Evolutionary conservation across 1,140 invertebrate species (phyloP).

Genomic region (Pteromalus puparum): DNA sequence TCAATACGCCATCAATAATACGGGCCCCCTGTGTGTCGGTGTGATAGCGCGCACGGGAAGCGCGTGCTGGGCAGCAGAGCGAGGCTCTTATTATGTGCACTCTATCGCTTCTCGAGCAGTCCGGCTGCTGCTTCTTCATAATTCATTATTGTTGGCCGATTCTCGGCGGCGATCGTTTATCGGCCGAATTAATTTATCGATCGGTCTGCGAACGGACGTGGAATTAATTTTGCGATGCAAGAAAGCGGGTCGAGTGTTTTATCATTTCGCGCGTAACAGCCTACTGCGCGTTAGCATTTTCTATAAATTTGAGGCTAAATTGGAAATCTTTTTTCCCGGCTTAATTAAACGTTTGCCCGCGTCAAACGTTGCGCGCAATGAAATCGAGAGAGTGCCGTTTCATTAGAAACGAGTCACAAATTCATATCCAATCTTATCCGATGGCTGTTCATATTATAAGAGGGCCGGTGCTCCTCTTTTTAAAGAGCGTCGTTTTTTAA

Average conservation of each 20-base stretch:
- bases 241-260: not conserved
- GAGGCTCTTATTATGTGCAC: not conserved
- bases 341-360: no score
- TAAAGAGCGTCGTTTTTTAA: constrained; percentile 29
- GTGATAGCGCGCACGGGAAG: not conserved
- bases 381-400: not conserved
- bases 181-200: not conserved
- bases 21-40: constrained; percentile 11
- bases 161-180: not conserved
- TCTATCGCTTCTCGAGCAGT: not conserved
- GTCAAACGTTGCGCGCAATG: not conserved
- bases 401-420: constrained; percentile 42
- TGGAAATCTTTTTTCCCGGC: not conserved
- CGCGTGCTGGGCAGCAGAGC: no score
- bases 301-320: not conserved
- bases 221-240: not conserved
- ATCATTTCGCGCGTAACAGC: not conserved
- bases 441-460: not conserved
- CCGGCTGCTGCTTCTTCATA: not conserved
- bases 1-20: constrained; percentile 75
- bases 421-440: constrained; percentile 43
- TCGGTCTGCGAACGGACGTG: not conserved
- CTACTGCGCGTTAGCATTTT: no score
- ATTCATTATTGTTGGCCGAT: not conserved
- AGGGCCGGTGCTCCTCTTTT: not conserved